Conservation (phyloP, 2,888 invertebrate species). For the Melangyna quadrimaculata region DNA sequence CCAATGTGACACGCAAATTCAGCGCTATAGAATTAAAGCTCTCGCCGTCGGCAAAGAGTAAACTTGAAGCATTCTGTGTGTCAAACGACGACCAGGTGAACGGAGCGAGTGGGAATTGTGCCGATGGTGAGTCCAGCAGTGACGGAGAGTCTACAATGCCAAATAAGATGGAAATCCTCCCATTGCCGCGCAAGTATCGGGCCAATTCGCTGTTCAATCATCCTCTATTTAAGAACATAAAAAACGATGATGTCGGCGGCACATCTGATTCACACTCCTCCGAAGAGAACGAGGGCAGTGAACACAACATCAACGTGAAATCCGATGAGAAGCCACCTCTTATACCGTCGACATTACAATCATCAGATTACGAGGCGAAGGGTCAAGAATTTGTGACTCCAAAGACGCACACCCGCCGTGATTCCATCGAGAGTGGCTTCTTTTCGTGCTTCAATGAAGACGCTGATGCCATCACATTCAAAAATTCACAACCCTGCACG, state of each 20-base stretch:
- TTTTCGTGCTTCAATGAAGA: constrained; percentile 93
- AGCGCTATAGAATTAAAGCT: constrained; percentile 78
- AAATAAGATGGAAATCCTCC: constrained; percentile 61
- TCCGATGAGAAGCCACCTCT: constrained; percentile 65
- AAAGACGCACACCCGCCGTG: constrained; percentile 85
- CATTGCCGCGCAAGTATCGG: constrained; percentile 79
- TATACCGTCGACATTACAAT: constrained; percentile 73
- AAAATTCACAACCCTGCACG: constrained; percentile 73
- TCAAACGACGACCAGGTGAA: constrained; percentile 76
- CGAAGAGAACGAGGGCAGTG: constrained; percentile 74
- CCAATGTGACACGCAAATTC: constrained; percentile 81
- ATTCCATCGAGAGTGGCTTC: constrained; percentile 94
- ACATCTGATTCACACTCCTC: constrained; percentile 74
- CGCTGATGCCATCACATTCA: constrained; percentile 84
- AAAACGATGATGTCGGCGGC: constrained; percentile 74
- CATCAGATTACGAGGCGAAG: constrained; percentile 76
- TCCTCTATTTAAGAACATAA: constrained; percentile 81
- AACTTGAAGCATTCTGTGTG: constrained; percentile 57
- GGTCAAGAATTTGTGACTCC: constrained; percentile 74
- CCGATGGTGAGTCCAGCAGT: constrained; percentile 80
- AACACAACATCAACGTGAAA: constrained; percentile 51
- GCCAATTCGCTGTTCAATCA: constrained; percentile 84
- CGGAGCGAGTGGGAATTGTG: constrained; percentile 78
- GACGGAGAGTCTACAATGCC: constrained; percentile 74
- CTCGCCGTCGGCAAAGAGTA: constrained; percentile 72